phyloP scores from a whole-genome alignment of 2,888 invertebrate genomes.

The Drosophila subsilvestris region DNA sequence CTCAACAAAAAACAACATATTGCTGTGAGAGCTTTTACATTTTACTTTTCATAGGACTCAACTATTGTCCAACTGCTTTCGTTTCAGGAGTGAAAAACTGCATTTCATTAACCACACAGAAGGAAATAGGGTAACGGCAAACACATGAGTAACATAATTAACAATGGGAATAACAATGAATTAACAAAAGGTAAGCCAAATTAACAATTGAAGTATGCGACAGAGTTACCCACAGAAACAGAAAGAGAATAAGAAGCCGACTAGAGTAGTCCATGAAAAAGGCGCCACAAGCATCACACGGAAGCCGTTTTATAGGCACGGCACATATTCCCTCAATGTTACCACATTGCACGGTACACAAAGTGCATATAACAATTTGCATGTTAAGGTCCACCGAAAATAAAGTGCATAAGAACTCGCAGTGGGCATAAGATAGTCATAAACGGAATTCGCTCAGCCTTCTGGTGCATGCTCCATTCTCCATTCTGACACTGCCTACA shows the following conservation, averaged over 20 bases:
- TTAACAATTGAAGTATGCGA: conserved; percentile 28
- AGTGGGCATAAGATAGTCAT: conserved; percentile 50
- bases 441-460: conserved; percentile 45
- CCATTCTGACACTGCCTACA: not conserved
- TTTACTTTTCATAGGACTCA: not conserved
- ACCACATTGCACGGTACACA: conserved; percentile 20
- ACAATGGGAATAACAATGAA: conserved; percentile 11
- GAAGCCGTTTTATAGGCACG: conserved; percentile 26
- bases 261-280: conserved; percentile 1
- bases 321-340: conserved; percentile 46
- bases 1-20: too few relatives aligned
- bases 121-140: not conserved
- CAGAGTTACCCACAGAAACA: not conserved
- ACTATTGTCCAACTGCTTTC: conserved; percentile 1
- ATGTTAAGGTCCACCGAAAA: conserved; percentile 45
- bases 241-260: not conserved
- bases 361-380: conserved; percentile 51
- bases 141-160: conserved; percentile 35
- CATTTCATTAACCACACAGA: conserved; percentile 14
- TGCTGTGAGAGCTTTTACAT: conserved; percentile 3
- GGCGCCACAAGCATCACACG: conserved; percentile 9
- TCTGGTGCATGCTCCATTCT: conserved; percentile 2
- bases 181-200: conserved; percentile 22
- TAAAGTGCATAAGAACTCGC: conserved; percentile 37
- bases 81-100: not conserved